phyloP scores from a whole-genome alignment of 2,113 vertebrate species.

The Myodes glareolus region DNA sequence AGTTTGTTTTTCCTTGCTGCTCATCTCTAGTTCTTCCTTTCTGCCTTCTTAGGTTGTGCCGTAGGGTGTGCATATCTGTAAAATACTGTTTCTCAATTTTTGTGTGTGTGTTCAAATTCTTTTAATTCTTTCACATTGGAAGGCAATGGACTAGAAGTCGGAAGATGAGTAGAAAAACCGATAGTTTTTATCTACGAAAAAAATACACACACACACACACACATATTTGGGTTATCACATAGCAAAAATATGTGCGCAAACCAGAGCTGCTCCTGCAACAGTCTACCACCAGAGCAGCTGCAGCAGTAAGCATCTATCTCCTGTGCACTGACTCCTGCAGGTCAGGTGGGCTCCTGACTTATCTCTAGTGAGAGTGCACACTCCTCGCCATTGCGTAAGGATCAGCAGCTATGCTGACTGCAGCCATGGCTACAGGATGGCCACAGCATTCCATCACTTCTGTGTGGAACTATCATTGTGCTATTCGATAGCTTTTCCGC shows the following conservation, averaged over 20 bases:
- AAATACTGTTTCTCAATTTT: neutral
- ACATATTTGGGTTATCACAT: no score
- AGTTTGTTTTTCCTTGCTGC: rapidly evolving
- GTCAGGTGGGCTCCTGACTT: neutral
- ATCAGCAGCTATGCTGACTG: rapidly evolving
- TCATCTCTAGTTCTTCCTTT: neutral
- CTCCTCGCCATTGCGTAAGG: neutral
- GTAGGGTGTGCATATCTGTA: neutral
- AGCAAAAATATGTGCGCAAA: neutral
- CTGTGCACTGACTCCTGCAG: no score
- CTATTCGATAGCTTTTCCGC: rapidly evolving
- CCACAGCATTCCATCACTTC: neutral
- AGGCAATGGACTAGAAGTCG: neutral
- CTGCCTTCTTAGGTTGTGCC: neutral
- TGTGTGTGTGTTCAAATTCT: neutral
- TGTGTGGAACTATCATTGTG: neutral
- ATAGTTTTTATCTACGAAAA: neutral
- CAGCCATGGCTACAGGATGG: rapidly evolving
- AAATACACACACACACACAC: no score
- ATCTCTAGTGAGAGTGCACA: neutral
- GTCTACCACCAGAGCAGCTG: neutral
- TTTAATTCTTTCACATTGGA: neutral
- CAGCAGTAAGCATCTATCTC: rapidly evolving
- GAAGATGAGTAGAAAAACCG: neutral
- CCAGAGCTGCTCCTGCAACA: no score